Conservation (phyloP, 92 coral and sea anemone genomes). For the Blastomussa wellsi region DNA sequence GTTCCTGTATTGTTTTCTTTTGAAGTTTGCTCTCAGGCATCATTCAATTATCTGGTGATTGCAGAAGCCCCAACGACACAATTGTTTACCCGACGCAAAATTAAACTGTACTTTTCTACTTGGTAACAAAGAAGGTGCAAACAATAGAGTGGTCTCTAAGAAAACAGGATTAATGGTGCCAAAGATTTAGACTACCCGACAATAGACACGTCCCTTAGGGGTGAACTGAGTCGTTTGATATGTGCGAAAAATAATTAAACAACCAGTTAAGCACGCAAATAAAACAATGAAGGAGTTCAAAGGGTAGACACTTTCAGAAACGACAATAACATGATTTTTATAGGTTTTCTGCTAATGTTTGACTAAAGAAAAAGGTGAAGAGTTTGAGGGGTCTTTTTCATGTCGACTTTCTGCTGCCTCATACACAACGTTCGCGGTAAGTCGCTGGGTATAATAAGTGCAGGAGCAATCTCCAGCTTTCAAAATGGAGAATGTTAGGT, state of each 20-base stretch:
- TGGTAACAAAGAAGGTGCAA: constrained; percentile 31
- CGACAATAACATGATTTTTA: too few relatives aligned
- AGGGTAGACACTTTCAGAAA: background rate
- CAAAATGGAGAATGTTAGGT: constrained; percentile 29
- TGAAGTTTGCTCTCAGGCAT: constrained; percentile 1
- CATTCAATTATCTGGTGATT: background rate
- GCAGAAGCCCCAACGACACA: background rate
- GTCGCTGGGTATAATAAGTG: constrained; percentile 6
- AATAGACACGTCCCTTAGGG: constrained; percentile 13
- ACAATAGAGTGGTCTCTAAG: constrained; percentile 46
- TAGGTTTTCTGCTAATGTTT: too few relatives aligned
- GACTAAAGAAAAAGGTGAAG: too few relatives aligned
- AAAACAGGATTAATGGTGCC: constrained; percentile 21
- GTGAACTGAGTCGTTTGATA: background rate
- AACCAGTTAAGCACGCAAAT: background rate
- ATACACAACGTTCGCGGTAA: background rate
- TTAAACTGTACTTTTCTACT: constrained; percentile 21
- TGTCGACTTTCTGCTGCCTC: too few relatives aligned
- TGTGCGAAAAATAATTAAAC: constrained; percentile 20
- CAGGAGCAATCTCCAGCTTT: background rate
- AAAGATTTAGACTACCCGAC: background rate
- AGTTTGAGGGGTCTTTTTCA: too few relatives aligned
- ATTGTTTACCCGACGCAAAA: constrained; percentile 27
- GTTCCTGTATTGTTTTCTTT: constrained; percentile 1
- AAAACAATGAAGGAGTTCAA: background rate